A percentile compares a stretch with the other conserved stretches of the same genome.
Conservation (phyloP, 2,113 vertebrate genomes). For the Formicarius rufipectus region DNA sequence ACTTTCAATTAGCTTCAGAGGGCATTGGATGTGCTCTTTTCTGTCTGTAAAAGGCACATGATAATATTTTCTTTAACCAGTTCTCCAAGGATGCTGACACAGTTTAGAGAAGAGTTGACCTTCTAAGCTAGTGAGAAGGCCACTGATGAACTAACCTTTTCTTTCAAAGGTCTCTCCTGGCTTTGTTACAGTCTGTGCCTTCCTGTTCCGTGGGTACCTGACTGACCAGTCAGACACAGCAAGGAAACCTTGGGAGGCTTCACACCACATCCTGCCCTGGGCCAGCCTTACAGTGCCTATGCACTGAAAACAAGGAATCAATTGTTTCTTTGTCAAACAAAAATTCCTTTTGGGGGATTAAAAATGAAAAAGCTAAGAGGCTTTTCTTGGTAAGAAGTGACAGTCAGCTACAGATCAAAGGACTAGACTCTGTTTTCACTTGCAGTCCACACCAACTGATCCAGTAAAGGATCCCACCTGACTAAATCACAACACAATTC, state of each 20-base stretch:
- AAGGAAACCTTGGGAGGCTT: not conserved
- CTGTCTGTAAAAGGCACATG: slow-evolving; percentile 40
- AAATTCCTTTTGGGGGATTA: slow-evolving; percentile 36
- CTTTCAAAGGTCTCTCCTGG: slow-evolving; percentile 11
- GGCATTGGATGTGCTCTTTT: not conserved
- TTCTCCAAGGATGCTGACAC: slow-evolving; percentile 51
- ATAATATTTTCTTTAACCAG: slow-evolving; percentile 44
- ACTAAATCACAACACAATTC: not conserved
- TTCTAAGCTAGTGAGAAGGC: slow-evolving; percentile 34
- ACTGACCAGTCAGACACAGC: not conserved
- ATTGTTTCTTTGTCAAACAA: not conserved
- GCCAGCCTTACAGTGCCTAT: not conserved
- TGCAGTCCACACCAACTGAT: not conserved
- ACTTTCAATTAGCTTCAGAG: slow-evolving; percentile 44
- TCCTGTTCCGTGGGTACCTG: not conserved
- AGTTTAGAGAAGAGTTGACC: slow-evolving; percentile 44
- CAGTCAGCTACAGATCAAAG: slow-evolving; percentile 47
- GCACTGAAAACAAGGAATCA: not conserved
- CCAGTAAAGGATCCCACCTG: not conserved
- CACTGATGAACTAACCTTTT: slow-evolving; percentile 17
- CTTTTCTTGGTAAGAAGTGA: slow-evolving; percentile 24
- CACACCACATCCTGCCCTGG: not conserved
- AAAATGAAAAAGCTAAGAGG: slow-evolving; percentile 39
- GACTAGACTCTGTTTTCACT: not conserved
- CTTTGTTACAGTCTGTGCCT: slow-evolving; percentile 1